Evolutionary conservation across 2,888 invertebrate species (phyloP), one percentile per base, ranked within the genome.

Genomic region (Siphlonurus alternatus): DNA sequence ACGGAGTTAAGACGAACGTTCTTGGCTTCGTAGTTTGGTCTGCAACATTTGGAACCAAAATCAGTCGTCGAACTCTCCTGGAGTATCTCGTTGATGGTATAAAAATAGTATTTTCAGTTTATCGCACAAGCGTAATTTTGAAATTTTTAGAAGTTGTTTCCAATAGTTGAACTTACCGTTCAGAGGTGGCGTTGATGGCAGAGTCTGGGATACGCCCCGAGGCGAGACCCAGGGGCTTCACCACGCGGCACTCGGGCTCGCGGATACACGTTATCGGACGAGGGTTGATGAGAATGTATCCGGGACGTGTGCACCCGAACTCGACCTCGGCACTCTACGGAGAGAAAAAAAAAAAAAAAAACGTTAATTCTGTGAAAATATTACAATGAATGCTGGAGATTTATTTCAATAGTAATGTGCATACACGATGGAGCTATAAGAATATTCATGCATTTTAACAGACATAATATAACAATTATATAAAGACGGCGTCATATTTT

Each of bases 111-210:
- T n/a, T 7, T 7, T 1, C 24, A 23, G 5, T 1, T 3, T 23
- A 23, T 2, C 1, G 25, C 19, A n/a, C 18, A 1, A 25, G 24
- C 2, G 18, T 7, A 18, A 2, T 24, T 22, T 23, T 22, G 2
- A 20, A 18, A 63, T 3, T 20, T 1, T 18, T 19, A 1, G 53
- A 22, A 53, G 7, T 19, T 51, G 5, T 53, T 10, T 10, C 18
- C 51, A 23, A n/a, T n/a, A n/a, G n/a, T n/a, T n/a, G n/a, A 59
- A 18, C 20, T 64, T 66, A 74, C 72, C 92, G 80, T 76, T 93
- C 93, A 15, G 94, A 94, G 0, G 95, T 95, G 0, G 93, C 93
- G 73, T 95, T 96, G 64, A 97, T 95, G 1, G 95, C 93, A 1
- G 91, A 89, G 73, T 96, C 95, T 0, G 95, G 95, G 69, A 97